Conservation (phyloP, 2,888 invertebrate species). For the Criorhina ranunculi region DNA sequence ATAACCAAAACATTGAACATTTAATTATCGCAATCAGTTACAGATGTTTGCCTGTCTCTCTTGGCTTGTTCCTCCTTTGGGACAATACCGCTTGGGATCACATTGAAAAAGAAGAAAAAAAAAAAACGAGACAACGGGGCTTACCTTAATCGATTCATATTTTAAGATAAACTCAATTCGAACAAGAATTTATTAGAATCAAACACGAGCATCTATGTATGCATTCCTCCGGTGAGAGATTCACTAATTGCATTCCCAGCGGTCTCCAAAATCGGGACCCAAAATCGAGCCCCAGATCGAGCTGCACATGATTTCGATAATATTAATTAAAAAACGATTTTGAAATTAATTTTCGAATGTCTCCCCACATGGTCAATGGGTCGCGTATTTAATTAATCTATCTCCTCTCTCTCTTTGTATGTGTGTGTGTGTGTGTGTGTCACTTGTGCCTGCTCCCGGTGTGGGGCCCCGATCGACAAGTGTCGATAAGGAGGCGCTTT, state of each 20-base stretch:
- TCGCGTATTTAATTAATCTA: slow-evolving; percentile 60
- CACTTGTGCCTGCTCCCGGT: slow-evolving; percentile 20
- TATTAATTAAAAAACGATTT: slow-evolving; percentile 72
- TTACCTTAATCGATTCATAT: slow-evolving; percentile 33
- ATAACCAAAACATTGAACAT: slow-evolving; percentile 42
- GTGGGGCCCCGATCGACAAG: slow-evolving; percentile 54
- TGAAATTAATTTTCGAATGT: slow-evolving; percentile 62
- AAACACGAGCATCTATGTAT: slow-evolving; percentile 25
- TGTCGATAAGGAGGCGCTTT: slow-evolving; percentile 70
- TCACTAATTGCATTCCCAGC: slow-evolving; percentile 64
- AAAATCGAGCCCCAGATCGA: slow-evolving; percentile 1
- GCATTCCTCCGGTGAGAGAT: slow-evolving; percentile 35
- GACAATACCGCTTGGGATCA: neutral
- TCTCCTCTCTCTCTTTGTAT: neutral
- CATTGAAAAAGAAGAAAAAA: neutral
- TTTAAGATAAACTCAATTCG: slow-evolving; percentile 14
- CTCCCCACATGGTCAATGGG: slow-evolving; percentile 17
- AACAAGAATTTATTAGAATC: slow-evolving; percentile 1
- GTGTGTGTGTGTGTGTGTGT: neutral
- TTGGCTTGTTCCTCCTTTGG: neutral
- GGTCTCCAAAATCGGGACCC: neutral
- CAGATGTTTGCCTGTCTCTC: slow-evolving; percentile 18
- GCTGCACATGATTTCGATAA: slow-evolving; percentile 39
- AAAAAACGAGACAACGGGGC: slow-evolving; percentile 26
- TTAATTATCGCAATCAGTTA: slow-evolving; percentile 49